Conservation (phyloP, 2,888 invertebrate genomes). For the Pollenia labialis region DNA sequence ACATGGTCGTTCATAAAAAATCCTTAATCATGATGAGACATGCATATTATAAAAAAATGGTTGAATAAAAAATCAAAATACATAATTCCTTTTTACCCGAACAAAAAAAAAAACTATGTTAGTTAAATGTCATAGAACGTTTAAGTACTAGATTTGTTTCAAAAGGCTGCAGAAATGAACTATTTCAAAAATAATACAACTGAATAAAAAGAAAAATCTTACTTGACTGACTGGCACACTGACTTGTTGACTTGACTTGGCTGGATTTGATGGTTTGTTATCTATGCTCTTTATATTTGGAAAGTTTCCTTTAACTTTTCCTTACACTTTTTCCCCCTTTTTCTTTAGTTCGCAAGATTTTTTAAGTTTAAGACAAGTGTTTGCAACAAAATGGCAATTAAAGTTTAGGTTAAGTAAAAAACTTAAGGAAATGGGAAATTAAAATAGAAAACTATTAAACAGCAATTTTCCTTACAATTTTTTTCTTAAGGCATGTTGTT, state of each 20-base stretch:
- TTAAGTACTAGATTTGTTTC: slow-evolving; percentile 48
- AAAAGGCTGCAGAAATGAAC: slow-evolving; percentile 1
- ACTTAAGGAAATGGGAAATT: slow-evolving; percentile 36
- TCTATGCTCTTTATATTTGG: slow-evolving; percentile 9
- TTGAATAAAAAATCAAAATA: slow-evolving; percentile 23
- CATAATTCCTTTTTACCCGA: background rate
- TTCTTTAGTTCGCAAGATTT: slow-evolving; percentile 2
- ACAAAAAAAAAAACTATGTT: slow-evolving; percentile 17
- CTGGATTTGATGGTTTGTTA: slow-evolving; percentile 18
- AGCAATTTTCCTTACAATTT: slow-evolving; percentile 37
- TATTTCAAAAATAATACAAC: slow-evolving; percentile 14
- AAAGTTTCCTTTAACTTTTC: background rate
- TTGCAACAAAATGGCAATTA: slow-evolving; percentile 51
- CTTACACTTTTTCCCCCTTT: slow-evolving; percentile 3
- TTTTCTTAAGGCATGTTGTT: slow-evolving; percentile 24
- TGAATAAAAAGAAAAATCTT: slow-evolving; percentile 30
- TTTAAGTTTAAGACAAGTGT: slow-evolving; percentile 31
- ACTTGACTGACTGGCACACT: slow-evolving; percentile 23
- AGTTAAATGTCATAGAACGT: slow-evolving; percentile 61
- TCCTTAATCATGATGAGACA: slow-evolving; percentile 17
- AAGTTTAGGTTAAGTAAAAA: slow-evolving; percentile 15
- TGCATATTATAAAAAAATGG: background rate
- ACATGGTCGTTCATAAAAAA: slow-evolving; percentile 5
- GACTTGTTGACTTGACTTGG: slow-evolving; percentile 17
- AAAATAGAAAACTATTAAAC: slow-evolving; percentile 54